Evolutionary conservation across 2,797 vertebrate genomes (phyloP), one percentile per base, ranked within the genome.

Genomic region (Cynopterus sphinx): DNA sequence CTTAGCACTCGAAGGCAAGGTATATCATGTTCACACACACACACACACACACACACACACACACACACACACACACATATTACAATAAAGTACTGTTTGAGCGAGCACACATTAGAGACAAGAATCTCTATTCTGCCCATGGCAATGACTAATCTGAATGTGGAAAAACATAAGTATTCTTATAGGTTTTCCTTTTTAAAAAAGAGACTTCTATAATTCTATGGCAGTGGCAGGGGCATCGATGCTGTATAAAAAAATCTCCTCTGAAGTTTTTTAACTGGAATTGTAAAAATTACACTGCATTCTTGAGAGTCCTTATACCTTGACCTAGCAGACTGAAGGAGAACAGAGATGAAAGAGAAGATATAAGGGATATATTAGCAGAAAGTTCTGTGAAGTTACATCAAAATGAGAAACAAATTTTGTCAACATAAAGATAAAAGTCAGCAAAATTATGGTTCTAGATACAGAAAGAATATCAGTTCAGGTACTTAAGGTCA

Each of bases 271-370:
- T 95, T 95, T 89, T 71, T 4, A 89, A 90, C 39, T 61, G 31
- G 51, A 61, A 79, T 61, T 70, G 93, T 86, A 59, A 12, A 68
- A 95, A 71, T 0, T 68, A 36, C 67, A 26, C 41, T 4, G 75
- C 16, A 36, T 13, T 26, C 70, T 6, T 92, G 79, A 95, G 94
- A 71, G 55, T 93, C 79, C 92, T 95, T 95, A 87, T 91, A 98
- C 95, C 97, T 97, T 96, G 96, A 93, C 90, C 93, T 96, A 98
- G 98, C 98, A 99, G 98, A 99, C 98, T 98, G 99, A 98, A 98
- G 98, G 97, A 97, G 98, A 98, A 95, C 31, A 90, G 90, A 96
- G 90, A 91, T 94, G 97, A 94, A 59, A 85, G 36, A 67, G 24
- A 88, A 86, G 59, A 96, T 43, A 79, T 86, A 86, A 57, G 92